Percentiles rank a stretch among this genome's conserved stretches.
Evolutionary conservation across 1,140 invertebrate genomes (phyloP).

Genomic region (Physella acuta): DNA sequence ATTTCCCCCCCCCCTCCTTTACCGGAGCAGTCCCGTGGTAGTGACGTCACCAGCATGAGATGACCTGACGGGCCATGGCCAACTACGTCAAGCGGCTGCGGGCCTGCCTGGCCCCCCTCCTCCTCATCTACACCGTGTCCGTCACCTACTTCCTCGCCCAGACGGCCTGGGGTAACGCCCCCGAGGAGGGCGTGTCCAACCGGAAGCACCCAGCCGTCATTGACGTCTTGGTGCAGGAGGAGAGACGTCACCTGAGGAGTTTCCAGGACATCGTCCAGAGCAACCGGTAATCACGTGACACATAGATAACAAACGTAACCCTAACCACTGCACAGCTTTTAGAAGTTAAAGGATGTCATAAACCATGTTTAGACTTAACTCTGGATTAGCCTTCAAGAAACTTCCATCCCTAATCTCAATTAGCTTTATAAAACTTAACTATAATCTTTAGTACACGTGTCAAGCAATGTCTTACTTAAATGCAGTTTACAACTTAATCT

Average conservation of each 20-base stretch:
- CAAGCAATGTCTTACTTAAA: too few species aligned
- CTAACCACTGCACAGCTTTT: too few species aligned
- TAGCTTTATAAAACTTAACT: too few species aligned
- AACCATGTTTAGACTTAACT: too few species aligned
- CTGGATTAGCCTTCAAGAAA: too few species aligned
- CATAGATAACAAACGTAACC: too few species aligned
- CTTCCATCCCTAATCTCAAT: too few species aligned
- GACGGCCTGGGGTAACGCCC: slow-evolving; percentile 12
- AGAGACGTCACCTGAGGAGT: slow-evolving; percentile 16
- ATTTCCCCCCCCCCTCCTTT: too few species aligned
- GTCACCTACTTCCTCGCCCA: slow-evolving; percentile 11
- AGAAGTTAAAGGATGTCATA: too few species aligned
- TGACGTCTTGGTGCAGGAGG: slow-evolving; percentile 18
- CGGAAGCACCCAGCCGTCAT: not conserved
- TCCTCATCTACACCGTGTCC: slow-evolving; percentile 8
- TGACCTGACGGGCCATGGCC: slow-evolving; percentile 12
- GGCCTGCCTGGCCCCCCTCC: not conserved
- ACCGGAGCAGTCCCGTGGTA: too few species aligned
- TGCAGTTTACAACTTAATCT: too few species aligned
- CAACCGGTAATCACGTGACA: slow-evolving; percentile 17
- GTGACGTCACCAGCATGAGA: not conserved
- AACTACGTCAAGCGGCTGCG: not conserved
- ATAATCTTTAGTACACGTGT: too few species aligned
- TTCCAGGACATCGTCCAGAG: slow-evolving; percentile 15
- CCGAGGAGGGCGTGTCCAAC: not conserved